phyloP scores from a whole-genome alignment of 2,888 invertebrate species.

The Drosophila pegasa region DNA sequence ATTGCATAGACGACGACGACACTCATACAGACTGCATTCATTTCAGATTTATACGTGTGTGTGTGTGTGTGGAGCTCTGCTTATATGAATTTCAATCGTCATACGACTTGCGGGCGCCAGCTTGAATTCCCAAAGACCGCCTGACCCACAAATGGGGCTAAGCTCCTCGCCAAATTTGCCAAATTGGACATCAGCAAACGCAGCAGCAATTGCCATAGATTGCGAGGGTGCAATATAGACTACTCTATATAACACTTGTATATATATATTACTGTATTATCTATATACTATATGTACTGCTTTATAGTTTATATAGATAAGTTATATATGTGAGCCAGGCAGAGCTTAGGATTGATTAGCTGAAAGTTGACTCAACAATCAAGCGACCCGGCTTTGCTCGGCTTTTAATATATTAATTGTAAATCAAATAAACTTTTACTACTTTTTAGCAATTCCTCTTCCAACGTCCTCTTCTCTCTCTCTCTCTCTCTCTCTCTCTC shows the following conservation, averaged over 20 bases:
- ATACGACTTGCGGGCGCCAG: constrained; percentile 65
- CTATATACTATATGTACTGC: too few species aligned
- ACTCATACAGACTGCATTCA: constrained; percentile 26
- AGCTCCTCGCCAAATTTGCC: constrained; percentile 58
- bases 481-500: too few species aligned
- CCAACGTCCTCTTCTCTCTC: too few species aligned
- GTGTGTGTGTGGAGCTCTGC: not conserved
- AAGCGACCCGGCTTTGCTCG: too few species aligned
- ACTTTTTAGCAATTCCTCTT: too few species aligned
- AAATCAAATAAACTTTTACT: too few species aligned
- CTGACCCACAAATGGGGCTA: constrained; percentile 71
- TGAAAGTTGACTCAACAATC: too few species aligned
- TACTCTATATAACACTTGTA: not conserved
- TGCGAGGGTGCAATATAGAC: constrained; percentile 37
- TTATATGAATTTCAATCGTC: constrained; percentile 64
- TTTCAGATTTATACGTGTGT: constrained; percentile 4
- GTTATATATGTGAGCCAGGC: too few species aligned
- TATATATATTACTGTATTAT: not conserved
- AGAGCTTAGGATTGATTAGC: too few species aligned
- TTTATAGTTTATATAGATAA: too few species aligned
- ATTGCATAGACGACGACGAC: constrained; percentile 31
- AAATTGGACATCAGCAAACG: constrained; percentile 68
- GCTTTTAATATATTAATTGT: too few species aligned
- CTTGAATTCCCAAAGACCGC: constrained; percentile 59
- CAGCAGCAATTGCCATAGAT: constrained; percentile 44